Conservation (phyloP, 2,113 vertebrate species). For the Caracal caracal region DNA sequence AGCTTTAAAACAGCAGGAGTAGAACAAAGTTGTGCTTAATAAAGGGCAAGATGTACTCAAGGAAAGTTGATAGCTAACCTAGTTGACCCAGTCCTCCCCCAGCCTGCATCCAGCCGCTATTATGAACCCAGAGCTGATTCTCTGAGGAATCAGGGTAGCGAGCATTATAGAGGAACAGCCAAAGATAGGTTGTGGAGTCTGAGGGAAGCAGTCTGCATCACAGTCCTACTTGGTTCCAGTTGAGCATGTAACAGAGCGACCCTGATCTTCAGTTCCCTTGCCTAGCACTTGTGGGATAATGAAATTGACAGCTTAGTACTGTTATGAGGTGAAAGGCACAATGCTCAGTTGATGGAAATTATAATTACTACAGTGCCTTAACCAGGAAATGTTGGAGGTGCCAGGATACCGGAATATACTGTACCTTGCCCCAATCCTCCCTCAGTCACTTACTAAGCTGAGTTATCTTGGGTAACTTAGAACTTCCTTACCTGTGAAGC, state of each 20-base stretch:
- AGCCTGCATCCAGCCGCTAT: neutral
- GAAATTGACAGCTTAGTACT: neutral
- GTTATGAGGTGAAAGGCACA: neutral
- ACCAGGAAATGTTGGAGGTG: neutral
- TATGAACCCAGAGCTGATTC: neutral
- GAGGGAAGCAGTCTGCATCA: neutral
- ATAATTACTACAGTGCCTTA: neutral
- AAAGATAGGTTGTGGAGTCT: neutral
- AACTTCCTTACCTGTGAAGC: neutral
- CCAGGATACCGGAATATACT: neutral
- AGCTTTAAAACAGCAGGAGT: constrained; percentile 38
- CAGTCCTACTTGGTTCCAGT: neutral
- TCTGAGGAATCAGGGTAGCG: neutral
- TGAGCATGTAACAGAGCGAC: neutral
- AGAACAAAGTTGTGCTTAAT: neutral
- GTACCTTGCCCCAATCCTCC: neutral
- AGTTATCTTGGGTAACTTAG: neutral
- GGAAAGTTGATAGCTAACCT: neutral
- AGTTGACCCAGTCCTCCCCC: neutral
- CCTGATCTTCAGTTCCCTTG: neutral
- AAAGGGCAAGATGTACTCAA: neutral
- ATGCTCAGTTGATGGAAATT: neutral
- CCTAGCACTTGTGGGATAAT: neutral
- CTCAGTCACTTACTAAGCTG: neutral
- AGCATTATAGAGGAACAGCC: neutral